Percentiles rank a stretch among this genome's conserved stretches.
Conservation (phyloP, 1,140 invertebrate genomes). For the Phortica variegata region DNA sequence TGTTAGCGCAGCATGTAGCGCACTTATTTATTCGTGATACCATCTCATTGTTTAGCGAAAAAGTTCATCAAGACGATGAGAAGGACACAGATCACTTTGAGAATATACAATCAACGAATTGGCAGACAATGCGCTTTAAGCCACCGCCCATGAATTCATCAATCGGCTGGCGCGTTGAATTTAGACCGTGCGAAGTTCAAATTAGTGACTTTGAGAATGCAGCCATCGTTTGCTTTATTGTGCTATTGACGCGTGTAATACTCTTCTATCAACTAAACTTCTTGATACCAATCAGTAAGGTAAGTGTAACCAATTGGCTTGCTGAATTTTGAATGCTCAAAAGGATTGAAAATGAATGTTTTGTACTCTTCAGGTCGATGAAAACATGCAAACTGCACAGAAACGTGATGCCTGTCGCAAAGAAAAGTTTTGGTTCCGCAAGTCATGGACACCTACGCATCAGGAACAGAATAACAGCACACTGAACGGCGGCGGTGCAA, state of each 20-base stretch:
- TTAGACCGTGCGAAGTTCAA: constrained; percentile 96
- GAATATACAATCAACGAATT: constrained; percentile 99
- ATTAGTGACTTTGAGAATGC: constrained; percentile 99
- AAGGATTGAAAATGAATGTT: neutral
- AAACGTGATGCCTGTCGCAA: constrained; percentile 77
- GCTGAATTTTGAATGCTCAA: too few relatives aligned
- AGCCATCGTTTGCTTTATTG: constrained; percentile 94
- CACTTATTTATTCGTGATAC: constrained; percentile 97
- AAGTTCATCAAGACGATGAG: constrained; percentile 88
- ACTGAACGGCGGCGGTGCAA: too few relatives aligned
- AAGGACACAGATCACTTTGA: constrained; percentile 97
- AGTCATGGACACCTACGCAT: constrained; percentile 58
- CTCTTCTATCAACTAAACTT: constrained; percentile 93
- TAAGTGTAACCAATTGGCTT: constrained; percentile 35
- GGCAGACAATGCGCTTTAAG: constrained; percentile 99
- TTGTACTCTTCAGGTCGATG: constrained; percentile 87
- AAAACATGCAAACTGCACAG: constrained; percentile 94
- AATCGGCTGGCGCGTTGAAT: constrained; percentile 99
- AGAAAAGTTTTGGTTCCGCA: constrained; percentile 87
- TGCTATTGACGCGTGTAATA: constrained; percentile 91
- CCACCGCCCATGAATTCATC: constrained; percentile 88
- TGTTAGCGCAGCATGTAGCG: constrained; percentile 89
- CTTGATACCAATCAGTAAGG: constrained; percentile 92
- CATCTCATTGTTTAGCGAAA: constrained; percentile 94
- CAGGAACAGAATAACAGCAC: too few relatives aligned